Evolutionary conservation across 2,797 vertebrate genomes (phyloP).

Genomic region (Chaenodraco wilsoni): DNA sequence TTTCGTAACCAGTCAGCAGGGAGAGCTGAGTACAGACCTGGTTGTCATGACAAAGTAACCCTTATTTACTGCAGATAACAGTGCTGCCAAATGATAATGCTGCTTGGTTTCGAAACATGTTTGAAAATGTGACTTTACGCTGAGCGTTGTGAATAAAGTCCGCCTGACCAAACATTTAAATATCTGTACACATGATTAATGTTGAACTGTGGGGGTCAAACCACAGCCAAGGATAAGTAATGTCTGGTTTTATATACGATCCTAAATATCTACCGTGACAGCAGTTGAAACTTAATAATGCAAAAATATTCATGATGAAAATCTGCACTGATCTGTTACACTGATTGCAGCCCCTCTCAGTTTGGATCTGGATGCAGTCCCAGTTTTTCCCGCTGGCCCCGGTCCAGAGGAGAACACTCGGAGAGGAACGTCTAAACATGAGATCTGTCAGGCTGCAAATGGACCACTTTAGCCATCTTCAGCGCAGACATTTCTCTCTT

Average conservation of each 20-base stretch:
- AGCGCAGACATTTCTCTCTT: conserved; percentile 9
- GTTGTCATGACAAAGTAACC: conserved; percentile 1
- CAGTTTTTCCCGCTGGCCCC: conserved; percentile 15
- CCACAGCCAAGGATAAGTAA: neutral
- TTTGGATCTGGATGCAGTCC: conserved; percentile 14
- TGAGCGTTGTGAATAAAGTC: conserved; percentile 19
- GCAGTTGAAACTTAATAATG: neutral
- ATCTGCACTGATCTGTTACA: conserved; percentile 2
- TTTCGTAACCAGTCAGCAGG: conserved; percentile 8
- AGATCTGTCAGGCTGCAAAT: conserved; percentile 8
- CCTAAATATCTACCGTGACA: neutral
- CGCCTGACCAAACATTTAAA: conserved; percentile 2
- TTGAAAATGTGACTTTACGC: conserved; percentile 1
- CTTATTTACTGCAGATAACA: conserved; percentile 1
- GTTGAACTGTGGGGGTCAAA: neutral
- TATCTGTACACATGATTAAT: neutral
- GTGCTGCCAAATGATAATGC: conserved; percentile 21
- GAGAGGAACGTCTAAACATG: conserved; percentile 22
- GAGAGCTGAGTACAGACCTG: conserved; percentile 9
- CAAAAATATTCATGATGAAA: neutral
- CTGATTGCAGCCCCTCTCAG: conserved; percentile 1
- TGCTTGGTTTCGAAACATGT: neutral
- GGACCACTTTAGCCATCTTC: conserved; percentile 10
- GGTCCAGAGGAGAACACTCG: conserved; percentile 31
- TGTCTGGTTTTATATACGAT: neutral